Evolutionary conservation across 2,888 invertebrate species (phyloP), one percentile per base, ranked within the genome.

Genomic region (Anoncus sp.): DNA sequence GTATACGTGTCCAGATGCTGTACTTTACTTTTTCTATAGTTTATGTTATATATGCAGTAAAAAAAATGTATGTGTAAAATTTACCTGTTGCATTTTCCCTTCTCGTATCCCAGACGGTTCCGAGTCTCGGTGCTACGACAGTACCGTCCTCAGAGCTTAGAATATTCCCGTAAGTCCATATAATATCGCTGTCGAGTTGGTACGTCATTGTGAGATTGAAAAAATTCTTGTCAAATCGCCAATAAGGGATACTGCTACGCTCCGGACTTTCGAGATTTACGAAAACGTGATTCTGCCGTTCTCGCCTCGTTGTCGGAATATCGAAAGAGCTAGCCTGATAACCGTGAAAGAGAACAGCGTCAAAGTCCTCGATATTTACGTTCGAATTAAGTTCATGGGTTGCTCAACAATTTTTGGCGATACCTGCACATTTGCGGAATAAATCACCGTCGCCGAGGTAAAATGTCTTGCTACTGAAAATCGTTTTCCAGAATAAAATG

Each of bases 201-300:
- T 94, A 93, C 0, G 92, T 93, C 93, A 94, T 93, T 1, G 94
- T 94, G 77, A 92, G 86, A 83, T 94, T 94, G 81, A 92, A 95
- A 73, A 94, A 93, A 38, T 89, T 81, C 9, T 84, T 72, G 7
- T 87, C 83, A 55, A 82, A 77, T 9, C 78, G 76, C 1, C 70
- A n/a, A 27, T 81, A 57, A 3, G 71, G 38, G 1, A 88, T 75
- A 6, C 83, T 81, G 1, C 86, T 79, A 72, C 90, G 86, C 1
- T 74, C 79, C 14, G 92, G 91, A 16, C 92, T 90, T 82, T 94
- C 94, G 84, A 92, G 87, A 43, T 91, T 86, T 0, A 92, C 91
- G 80, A 92, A 93, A 1, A 94, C 90, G 83, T 94, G 94, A n/a
- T 85, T 81, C 85, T 94, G 94, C 10, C 88, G 65, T 0, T 86